phyloP scores from a whole-genome alignment of 1,140 invertebrate genomes.

The Idris sp. region DNA sequence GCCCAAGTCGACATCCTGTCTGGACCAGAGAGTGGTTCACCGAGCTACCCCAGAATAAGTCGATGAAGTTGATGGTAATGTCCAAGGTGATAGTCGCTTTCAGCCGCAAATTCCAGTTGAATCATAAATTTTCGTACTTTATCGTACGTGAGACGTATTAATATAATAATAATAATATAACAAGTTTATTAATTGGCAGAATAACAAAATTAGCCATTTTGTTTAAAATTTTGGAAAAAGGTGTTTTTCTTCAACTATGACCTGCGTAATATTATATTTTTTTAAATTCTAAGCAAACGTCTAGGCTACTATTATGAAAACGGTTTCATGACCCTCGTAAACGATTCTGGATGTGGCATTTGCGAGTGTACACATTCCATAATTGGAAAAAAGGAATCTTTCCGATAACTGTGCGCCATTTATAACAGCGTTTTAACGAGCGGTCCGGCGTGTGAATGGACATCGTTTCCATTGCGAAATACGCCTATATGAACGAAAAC shows the following conservation, averaged over 20 bases:
- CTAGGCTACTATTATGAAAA: constrained; percentile 42
- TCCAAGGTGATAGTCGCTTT: constrained; percentile 43
- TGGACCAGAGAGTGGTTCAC: constrained; percentile 44
- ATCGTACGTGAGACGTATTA: constrained; percentile 7
- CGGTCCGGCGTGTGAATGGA: constrained; percentile 34
- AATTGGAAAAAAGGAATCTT: constrained; percentile 46
- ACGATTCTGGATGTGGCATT: constrained; percentile 34
- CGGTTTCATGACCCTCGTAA: constrained; percentile 53
- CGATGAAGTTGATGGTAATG: constrained; percentile 38
- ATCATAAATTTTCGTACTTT: constrained; percentile 31
- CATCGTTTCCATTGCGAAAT: constrained; percentile 30
- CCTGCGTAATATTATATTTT: too few species aligned
- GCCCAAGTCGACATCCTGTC: constrained; percentile 39
- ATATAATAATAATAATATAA: too few species aligned
- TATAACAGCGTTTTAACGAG: constrained; percentile 53
- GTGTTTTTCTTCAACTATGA: too few species aligned
- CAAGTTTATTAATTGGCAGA: too few species aligned
- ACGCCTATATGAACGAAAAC: too few species aligned
- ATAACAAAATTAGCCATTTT: too few species aligned
- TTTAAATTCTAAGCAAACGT: constrained; percentile 23
- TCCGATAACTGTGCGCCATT: constrained; percentile 54
- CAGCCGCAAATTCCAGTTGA: constrained; percentile 32
- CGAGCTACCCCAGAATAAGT: constrained; percentile 46
- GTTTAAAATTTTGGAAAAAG: too few species aligned
- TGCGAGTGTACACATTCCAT: constrained; percentile 34